These are phyloP conservation scores for Acronicta leporina DNA, from an alignment of 2,888 invertebrate species.

Conservation along the genomic window DNA sequence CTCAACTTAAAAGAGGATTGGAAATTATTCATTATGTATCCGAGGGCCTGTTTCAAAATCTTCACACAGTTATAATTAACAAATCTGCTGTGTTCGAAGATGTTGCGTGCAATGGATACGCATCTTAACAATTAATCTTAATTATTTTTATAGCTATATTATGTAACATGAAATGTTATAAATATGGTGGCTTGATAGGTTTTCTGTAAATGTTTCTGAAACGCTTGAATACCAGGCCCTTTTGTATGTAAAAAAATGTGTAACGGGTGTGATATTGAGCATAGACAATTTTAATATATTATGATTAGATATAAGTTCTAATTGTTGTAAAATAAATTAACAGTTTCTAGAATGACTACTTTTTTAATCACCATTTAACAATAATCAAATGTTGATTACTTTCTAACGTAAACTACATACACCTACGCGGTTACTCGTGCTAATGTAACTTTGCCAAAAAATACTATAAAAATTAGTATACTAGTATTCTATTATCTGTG, in stretches of 20 bases:
- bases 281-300: constrained; percentile 27
- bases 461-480: no score
- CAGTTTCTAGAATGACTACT: constrained; percentile 5
- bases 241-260: not conserved
- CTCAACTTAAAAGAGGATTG: constrained; percentile 24
- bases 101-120: no score
- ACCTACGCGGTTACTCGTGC: no score
- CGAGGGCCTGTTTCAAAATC: no score
- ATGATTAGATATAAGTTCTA: constrained; percentile 30
- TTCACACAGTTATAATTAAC: no score
- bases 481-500: no score
- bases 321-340: constrained; percentile 44
- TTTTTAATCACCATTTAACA: constrained; percentile 1
- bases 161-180: not conserved
- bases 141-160: no score
- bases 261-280: constrained; percentile 20
- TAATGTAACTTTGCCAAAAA: no score
- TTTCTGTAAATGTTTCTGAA: not conserved
- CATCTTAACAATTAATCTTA: no score
- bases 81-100: no score
- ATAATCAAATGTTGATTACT: no score
- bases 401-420: no score
- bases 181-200: not conserved
- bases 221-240: not conserved
- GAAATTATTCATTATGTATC: not conserved